Base-by-base conservation (phyloP, 1,140 invertebrate species). In the Catajapyx aquilonaris region DNA sequence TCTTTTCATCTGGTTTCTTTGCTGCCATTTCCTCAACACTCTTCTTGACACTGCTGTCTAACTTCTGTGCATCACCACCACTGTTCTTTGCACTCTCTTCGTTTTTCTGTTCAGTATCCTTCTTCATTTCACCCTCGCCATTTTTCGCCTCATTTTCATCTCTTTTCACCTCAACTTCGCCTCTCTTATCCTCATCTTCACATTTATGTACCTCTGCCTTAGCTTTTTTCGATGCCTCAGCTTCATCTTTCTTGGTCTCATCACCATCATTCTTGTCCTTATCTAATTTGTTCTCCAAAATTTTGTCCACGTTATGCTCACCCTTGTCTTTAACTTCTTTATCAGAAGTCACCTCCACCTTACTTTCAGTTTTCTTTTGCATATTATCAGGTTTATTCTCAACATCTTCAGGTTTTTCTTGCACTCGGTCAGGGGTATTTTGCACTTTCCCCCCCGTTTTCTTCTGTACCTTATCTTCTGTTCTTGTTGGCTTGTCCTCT, bases 311-410 rank as follows among this genome's bases (percentile, higher is more conserved):
- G n/a, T n/a, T n/a, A n/a, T n/a, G n/a, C n/a, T n/a, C n/a, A n/a
- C n/a, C n/a, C n/a, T n/a, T n/a, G n/a, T n/a, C n/a, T n/a, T n/a
- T n/a, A n/a, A n/a, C n/a, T n/a, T n/a, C n/a, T n/a, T 37, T 16
- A 15, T 18, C 35, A 11, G 10, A 4, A 5, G 19, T 37, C 13
- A 25, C 35, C 20, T 37, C 35, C 17, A 18, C 35, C 18, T 37
- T 37, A 11, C 35, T 25, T n/a, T 4, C 18, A 21, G 22, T 37
- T 13, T 25, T 37, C 16, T 25, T 18, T 5, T 21, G 23, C 20
- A 25, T 25, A 9, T 37, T 37, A 21, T 25, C 23, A 13, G 35
- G 4, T 3, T 17, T 11, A 37, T 25, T 28, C 19, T 16, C 9
- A 2, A 23, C 10, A 10, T 21, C 35, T 23, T 37, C 22, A 13